These are phyloP conservation scores for Nomada hirtipes DNA, from an alignment of 2,888 invertebrate genomes.

Conservation along the genomic window DNA sequence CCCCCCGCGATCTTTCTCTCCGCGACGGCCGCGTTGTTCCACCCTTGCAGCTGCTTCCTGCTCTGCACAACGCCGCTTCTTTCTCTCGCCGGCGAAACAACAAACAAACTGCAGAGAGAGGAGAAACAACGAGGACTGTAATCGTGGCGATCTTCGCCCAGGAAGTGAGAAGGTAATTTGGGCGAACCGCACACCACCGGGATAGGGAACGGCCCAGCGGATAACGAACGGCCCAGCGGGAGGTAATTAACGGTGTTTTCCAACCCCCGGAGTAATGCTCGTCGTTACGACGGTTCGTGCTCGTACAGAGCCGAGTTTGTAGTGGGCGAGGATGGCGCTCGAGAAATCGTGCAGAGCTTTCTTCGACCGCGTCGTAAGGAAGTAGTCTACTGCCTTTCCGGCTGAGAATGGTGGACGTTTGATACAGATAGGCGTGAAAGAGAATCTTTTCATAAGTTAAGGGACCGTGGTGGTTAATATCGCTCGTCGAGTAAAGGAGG, in stretches of 20 bases:
- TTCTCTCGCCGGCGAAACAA: constrained; percentile 66
- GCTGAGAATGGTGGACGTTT: background rate
- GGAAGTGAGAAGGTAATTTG: constrained; percentile 82
- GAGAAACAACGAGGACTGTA: constrained; percentile 61
- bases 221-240: constrained; percentile 79
- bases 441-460: background rate
- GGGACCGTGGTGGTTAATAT: background rate
- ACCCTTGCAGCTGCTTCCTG: background rate
- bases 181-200: constrained; percentile 76
- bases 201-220: constrained; percentile 73
- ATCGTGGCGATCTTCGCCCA: constrained; percentile 74
- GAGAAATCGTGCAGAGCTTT: constrained; percentile 52
- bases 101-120: constrained; percentile 73
- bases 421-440: background rate
- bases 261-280: constrained; percentile 80
- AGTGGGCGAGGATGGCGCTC: constrained; percentile 33
- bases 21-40: constrained; percentile 8
- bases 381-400: background rate
- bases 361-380: constrained; percentile 29
- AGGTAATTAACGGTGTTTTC: constrained; percentile 83
- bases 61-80: background rate
- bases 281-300: constrained; percentile 80
- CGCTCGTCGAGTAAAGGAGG: too few species aligned
- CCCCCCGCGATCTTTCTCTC: constrained; percentile 43
- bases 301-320: constrained; percentile 66